phyloP scores from a whole-genome alignment of 2,888 invertebrate species.

The Microplitis manilae region DNA sequence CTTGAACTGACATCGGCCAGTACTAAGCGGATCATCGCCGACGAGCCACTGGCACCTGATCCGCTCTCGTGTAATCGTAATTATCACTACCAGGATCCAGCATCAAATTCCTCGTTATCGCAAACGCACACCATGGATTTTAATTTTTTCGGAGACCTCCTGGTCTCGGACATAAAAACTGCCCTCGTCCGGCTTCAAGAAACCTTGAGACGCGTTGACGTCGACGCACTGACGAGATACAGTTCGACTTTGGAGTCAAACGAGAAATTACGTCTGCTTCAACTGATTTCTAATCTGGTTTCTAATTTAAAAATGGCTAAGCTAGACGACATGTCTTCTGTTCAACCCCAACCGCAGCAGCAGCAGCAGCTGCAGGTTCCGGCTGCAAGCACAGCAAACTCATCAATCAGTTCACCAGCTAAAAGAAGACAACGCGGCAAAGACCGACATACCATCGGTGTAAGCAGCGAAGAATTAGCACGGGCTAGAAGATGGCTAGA shows the following conservation, averaged over 20 bases:
- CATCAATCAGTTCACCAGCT: constrained; percentile 2
- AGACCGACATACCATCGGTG: constrained; percentile 86
- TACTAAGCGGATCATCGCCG: constrained; percentile 53
- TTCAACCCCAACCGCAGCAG: constrained; percentile 58
- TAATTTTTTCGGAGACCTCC: constrained; percentile 75
- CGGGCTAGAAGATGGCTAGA: constrained; percentile 85
- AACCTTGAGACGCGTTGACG: constrained; percentile 75
- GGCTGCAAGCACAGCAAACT: constrained; percentile 53
- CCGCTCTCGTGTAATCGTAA: constrained; percentile 73
- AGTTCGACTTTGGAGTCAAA: constrained; percentile 72
- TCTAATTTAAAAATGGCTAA: constrained; percentile 72
- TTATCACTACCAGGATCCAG: constrained; percentile 42
- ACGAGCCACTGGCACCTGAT: constrained; percentile 68
- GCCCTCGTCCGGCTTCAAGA: constrained; percentile 83
- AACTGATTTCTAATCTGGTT: constrained; percentile 81
- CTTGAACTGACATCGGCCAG: constrained; percentile 60
- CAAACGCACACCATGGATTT: constrained; percentile 64
- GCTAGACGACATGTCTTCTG: constrained; percentile 67
- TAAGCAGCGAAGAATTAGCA: constrained; percentile 85
- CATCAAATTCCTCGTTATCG: constrained; percentile 59
- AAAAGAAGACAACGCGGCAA: constrained; percentile 70
- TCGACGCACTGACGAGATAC: constrained; percentile 73
- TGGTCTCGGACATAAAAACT: constrained; percentile 83
- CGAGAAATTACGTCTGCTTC: constrained; percentile 77
- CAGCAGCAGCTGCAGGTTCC: constrained; percentile 58